Base-by-base conservation (phyloP, 2,113 vertebrate species). In the Cairina moschata region DNA sequence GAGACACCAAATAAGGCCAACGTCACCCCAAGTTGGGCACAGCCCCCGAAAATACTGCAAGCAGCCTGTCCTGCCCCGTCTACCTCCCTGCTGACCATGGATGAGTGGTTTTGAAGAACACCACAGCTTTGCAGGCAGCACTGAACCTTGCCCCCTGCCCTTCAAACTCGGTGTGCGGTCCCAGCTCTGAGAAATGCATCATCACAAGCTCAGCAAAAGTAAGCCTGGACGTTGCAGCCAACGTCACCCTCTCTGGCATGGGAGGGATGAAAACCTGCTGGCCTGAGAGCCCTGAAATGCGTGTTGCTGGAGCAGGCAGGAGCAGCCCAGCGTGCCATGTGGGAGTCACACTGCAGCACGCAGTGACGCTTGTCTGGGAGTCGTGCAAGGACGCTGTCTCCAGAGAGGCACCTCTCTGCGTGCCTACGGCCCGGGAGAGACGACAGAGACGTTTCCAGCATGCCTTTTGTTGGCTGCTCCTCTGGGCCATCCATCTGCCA, bases 301-400 rank as follows among this genome's bases (percentile, higher is more conserved):
- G 13, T 54, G 34, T 10, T 91, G 60, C 29, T 6, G 1, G 52
- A 82, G 44, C 0, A 0, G 77, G 66, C 44, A 93, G 79, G 6
- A 83, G 15, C 9, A 11, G 28, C 38, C 16, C 66, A 72, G 76
- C 0, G 7, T 65, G 3, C 58, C 60, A 50, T 0, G 2, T 42
- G 77, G 69, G 69, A 91, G 40, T 82, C 83, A 50, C 0, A 0
- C 87, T 40, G 73, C 55, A 25, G 73, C 82, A 72, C 38, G 4
- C 2, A 26, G 32, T 2, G 48, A 31, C 36, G 26, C 32, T 3
- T 78, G 28, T 25, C 32, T 48, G 0, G 6, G 66, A 89, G 93
- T 73, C 5, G 0, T 11, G 82, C 60, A 75, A 85, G 79, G 91
- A 83, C 82, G 84, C 31, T 0, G 18, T 52, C 56, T 83, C 72